phyloP scores from a whole-genome alignment of 2,888 invertebrate species.

The Ditula angustiorana region DNA sequence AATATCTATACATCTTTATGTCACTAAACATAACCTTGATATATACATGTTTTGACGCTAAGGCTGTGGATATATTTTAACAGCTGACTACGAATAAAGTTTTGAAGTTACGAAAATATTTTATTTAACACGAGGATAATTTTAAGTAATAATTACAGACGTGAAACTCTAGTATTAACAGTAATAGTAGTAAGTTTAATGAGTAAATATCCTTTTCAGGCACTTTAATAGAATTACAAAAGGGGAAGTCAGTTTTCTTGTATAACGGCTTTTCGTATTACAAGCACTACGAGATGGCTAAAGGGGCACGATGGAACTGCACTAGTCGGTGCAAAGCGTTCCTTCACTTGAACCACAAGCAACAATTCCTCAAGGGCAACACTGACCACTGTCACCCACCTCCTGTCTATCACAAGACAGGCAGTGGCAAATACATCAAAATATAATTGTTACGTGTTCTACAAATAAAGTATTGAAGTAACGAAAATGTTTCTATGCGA shows the following conservation, averaged over 20 bases:
- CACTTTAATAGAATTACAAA: neutral
- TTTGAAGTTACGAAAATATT: too few species aligned
- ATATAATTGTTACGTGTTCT: neutral
- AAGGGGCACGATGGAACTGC: conserved; percentile 12
- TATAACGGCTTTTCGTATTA: neutral
- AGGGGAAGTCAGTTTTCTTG: neutral
- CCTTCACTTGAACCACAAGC: neutral
- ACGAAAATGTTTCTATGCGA: too few species aligned
- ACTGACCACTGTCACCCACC: conserved; percentile 9
- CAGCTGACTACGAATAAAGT: too few species aligned
- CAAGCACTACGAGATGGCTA: neutral
- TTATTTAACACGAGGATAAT: too few species aligned
- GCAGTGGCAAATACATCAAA: neutral
- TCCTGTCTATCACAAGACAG: neutral
- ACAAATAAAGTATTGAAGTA: too few species aligned
- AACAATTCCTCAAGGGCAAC: neutral
- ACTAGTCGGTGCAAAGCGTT: conserved; percentile 19
- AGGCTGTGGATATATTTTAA: too few species aligned
- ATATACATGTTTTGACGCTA: too few species aligned
- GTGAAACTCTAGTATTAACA: too few species aligned
- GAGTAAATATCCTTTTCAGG: neutral
- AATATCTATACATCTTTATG: too few species aligned
- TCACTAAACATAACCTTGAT: too few species aligned
- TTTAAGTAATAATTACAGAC: too few species aligned
- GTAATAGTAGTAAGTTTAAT: too few species aligned